Evolutionary conservation across 2,113 vertebrate genomes (phyloP), one percentile per base, ranked within the genome.

Genomic region (Sinocyclocheilus maitianheensis): DNA sequence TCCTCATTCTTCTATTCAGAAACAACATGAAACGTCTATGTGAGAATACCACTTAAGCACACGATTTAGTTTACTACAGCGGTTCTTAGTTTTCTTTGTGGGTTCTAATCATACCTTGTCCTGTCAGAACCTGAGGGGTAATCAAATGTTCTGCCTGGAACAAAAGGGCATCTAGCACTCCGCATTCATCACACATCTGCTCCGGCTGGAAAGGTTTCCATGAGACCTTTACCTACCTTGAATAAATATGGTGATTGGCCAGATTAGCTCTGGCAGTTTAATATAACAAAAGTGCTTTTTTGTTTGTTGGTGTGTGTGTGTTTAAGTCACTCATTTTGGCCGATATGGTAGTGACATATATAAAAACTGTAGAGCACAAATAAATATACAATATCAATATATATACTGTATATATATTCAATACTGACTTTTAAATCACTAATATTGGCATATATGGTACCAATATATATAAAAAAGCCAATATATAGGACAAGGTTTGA

Each of bases 171-270:
- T 89, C 85, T 92, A 85, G 65, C 79, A 24, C 22, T 55, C 60
- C 8, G 83, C 83, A 83, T 85, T 88, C 85, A 89, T 62, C 53
- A 77, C 74, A 87, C 88, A 86, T 87, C 85, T 90, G 84, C 48
- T 84, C 78, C 87, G 65, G 88, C 60, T 86, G 72, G 85, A 67
- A 67, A 90, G 71, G 46, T 90, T 93, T 91, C 87, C 65, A 71
- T 84, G 60, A 84, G 71, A 60, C 22, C 34, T 43, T 20, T 71
- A 77, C 83, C 77, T 69, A 5, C 18, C 63, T 71, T 62, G 76
- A 77, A 87, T 84, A 72, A 58, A 80, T 80, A 51, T n/a, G 11
- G 60, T 58, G 55, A 81, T 82, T 16, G 53, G 9, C 9, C 18
- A 82, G 63, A 67, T 53, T 53, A 65, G 46, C 10, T 82, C 46